Conservation (phyloP, 1,140 invertebrate genomes). For the Sipha flava region DNA sequence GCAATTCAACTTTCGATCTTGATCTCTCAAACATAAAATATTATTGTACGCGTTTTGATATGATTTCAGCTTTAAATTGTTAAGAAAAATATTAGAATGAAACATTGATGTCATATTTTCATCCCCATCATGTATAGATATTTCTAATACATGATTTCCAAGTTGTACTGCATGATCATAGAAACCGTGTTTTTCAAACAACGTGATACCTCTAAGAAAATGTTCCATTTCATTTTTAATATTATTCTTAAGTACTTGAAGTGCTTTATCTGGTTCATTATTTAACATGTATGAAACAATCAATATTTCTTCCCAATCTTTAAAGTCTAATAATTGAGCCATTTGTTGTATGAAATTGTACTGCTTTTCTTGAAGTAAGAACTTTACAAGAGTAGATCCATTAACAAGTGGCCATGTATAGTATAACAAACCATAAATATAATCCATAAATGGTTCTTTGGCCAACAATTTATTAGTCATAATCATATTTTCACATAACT, state of each 20-base stretch:
- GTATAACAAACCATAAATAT: background rate
- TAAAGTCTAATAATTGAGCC: background rate
- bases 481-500: slow-evolving; percentile 19
- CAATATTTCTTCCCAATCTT: slow-evolving; percentile 18
- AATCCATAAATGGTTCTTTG: background rate
- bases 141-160: background rate
- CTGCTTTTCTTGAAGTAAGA: background rate
- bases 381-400: background rate
- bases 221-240: background rate
- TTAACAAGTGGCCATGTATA: background rate
- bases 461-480: background rate
- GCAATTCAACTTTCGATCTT: slow-evolving; percentile 13
- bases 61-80: slow-evolving; percentile 13
- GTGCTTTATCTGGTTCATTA: slow-evolving; percentile 20
- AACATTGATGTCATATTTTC: slow-evolving; percentile 9
- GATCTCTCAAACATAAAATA: background rate
- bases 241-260: background rate
- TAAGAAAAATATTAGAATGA: slow-evolving; percentile 12
- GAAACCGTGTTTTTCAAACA: slow-evolving; percentile 12
- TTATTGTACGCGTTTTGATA: background rate
- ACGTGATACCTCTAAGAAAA: background rate
- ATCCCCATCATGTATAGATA: background rate
- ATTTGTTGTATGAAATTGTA: slow-evolving; percentile 21
- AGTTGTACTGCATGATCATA: slow-evolving; percentile 11
- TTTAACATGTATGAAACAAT: slow-evolving; percentile 19